phyloP scores from a whole-genome alignment of 2,888 invertebrate genomes.

The Tigriopus californicus region DNA sequence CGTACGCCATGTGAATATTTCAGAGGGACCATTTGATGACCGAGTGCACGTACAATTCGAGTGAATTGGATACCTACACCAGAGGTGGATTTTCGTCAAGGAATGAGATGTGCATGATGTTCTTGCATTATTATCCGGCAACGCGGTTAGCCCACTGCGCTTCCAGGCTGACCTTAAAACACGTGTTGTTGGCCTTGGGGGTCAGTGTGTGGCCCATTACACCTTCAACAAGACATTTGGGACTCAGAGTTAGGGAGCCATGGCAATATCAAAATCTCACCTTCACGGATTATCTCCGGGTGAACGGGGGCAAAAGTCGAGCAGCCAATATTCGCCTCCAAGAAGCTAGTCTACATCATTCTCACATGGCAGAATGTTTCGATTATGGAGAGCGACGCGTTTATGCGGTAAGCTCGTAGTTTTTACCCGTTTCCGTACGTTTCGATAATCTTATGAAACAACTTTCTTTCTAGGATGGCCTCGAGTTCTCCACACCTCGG shows the following conservation, averaged over 20 bases:
- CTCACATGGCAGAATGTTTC: slow-evolving; percentile 15
- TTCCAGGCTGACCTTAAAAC: slow-evolving; percentile 64
- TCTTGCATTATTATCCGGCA: slow-evolving; percentile 62
- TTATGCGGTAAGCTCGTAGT: slow-evolving; percentile 7
- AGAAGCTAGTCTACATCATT: slow-evolving; percentile 14
- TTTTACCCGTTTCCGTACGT: background rate
- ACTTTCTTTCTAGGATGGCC: slow-evolving; percentile 8
- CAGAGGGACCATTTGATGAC: slow-evolving; percentile 56
- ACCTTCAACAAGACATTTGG: slow-evolving; percentile 1
- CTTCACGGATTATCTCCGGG: slow-evolving; percentile 10
- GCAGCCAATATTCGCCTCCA: slow-evolving; percentile 3
- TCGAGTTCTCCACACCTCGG: slow-evolving; percentile 14
- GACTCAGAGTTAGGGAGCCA: slow-evolving; percentile 3
- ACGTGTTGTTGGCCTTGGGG: slow-evolving; percentile 61
- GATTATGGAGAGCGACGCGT: slow-evolving; percentile 8
- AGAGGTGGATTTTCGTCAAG: slow-evolving; percentile 56
- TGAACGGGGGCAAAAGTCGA: background rate
- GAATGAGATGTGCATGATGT: slow-evolving; percentile 72
- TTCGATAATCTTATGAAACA: background rate
- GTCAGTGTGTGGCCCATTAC: slow-evolving; percentile 30
- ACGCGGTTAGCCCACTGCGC: slow-evolving; percentile 60
- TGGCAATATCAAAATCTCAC: slow-evolving; percentile 14
- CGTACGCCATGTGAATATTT: slow-evolving; percentile 13
- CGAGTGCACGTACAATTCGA: slow-evolving; percentile 62
- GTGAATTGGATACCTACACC: slow-evolving; percentile 46